Base-by-base conservation (phyloP, 53 echinoderm and acorn worm species). In the Antedon mediterranea region DNA sequence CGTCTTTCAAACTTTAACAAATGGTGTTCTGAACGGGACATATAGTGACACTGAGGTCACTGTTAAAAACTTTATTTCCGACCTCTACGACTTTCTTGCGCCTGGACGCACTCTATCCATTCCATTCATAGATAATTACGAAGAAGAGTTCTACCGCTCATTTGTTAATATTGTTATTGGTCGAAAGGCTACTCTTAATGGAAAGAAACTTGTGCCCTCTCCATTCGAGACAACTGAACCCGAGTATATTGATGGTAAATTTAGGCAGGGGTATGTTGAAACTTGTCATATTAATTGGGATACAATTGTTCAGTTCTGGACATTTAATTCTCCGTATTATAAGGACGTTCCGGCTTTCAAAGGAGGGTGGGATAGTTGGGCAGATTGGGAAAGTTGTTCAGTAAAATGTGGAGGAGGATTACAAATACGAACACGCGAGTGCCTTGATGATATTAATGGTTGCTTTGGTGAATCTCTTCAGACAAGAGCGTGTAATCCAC, bases 281-380 rank as follows among this genome's bases (percentile, higher is more conserved):
- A 57, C 14, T 23, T 57, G 57, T 26, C 57, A 57, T 57, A 57
- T 57, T 23, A 57, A 57, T 26, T 57, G 57, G 57, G 14, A 57
- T 57, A 57, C 9, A 26, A 2, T 57, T 9, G 23, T 57, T 57
- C 15, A 57, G 23, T 57, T 57, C 20, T 57, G 14, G 57, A 18
- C 23, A 13, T 57, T 15, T 23, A 57, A 26, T 11, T 3, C 2
- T 18, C 57, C 57, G 2, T 23, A 57, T 23, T 57, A 11, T 57
- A 13, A 57, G 7, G 11, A 57, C 23, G 57, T 57, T 57, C 23
- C 57, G 73, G 73, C 78, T 9, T 85, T 34, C 20, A 77, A 81
- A 15, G 84, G 89, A 34, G 85, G 85, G 0, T 90, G 90, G 90
- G 79, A 81, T 30, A 41, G 82, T 31, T 90, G 87, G 87, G 75